These are phyloP conservation scores for Ophonus ardosiacus DNA, from an alignment of 2,888 invertebrate genomes.

Conservation along the genomic window DNA sequence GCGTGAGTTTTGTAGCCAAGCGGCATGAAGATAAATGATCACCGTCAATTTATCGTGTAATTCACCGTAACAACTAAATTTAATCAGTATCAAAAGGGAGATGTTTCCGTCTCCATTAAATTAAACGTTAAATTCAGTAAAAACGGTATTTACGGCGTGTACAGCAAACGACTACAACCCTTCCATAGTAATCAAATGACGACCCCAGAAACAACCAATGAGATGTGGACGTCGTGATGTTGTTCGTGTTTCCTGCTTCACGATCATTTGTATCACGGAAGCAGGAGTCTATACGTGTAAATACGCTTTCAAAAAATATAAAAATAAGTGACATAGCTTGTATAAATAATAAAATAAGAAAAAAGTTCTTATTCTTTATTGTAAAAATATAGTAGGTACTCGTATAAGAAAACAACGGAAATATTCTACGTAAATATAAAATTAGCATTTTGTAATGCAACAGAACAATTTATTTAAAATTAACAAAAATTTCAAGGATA, in stretches of 20 bases:
- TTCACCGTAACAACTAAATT: slow-evolving; percentile 58
- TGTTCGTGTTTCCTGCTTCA: slow-evolving; percentile 11
- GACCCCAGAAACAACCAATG: slow-evolving; percentile 25
- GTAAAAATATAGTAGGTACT: too few species aligned
- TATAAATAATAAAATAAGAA: too few species aligned
- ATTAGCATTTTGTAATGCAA: too few species aligned
- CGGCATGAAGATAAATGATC: slow-evolving; percentile 52
- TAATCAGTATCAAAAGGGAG: slow-evolving; percentile 59
- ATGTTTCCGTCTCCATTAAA: slow-evolving; percentile 55
- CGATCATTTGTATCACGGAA: neutral
- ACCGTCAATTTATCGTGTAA: slow-evolving; percentile 58
- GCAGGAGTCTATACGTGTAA: neutral
- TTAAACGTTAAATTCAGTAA: slow-evolving; percentile 58
- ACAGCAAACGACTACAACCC: slow-evolving; percentile 33
- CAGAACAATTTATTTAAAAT: too few species aligned
- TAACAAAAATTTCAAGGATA: too few species aligned
- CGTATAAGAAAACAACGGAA: too few species aligned
- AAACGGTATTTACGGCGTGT: slow-evolving; percentile 51
- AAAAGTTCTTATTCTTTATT: too few species aligned
- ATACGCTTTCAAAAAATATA: neutral
- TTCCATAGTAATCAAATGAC: slow-evolving; percentile 48
- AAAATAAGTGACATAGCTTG: neutral
- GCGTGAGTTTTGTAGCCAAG: neutral
- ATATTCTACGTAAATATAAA: too few species aligned
- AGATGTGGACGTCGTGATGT: neutral